These are phyloP conservation scores for Hypomecis punctinalis DNA, from an alignment of 2,888 invertebrate species.

Conservation along the genomic window DNA sequence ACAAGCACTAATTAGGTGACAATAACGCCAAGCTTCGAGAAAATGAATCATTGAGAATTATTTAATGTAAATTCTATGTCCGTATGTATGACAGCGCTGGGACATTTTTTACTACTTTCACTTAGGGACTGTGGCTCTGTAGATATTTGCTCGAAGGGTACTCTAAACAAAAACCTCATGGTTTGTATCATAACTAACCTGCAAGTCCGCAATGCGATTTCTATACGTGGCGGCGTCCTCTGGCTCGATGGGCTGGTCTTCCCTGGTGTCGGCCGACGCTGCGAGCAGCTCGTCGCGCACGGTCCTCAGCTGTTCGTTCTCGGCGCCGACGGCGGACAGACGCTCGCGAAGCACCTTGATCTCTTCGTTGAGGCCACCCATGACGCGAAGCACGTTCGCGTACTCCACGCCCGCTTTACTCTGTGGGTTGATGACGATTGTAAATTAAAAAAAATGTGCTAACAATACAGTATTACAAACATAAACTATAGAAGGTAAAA, in stretches of 20 bases:
- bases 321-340: conserved; percentile 54
- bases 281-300: conserved; percentile 76
- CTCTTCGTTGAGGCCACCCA: conserved; percentile 80
- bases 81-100: too few species aligned
- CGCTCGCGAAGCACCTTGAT: conserved; percentile 74
- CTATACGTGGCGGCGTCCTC: conserved; percentile 63
- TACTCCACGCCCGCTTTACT: conserved; percentile 74
- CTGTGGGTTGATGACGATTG: conserved; percentile 5
- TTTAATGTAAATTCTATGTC: too few species aligned
- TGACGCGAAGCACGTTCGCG: conserved; percentile 77
- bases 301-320: conserved; percentile 69
- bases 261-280: conserved; percentile 55
- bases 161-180: too few species aligned
- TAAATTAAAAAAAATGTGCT: background rate
- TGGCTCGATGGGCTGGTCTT: conserved; percentile 52
- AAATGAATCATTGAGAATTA: too few species aligned
- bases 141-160: too few species aligned
- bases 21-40: too few species aligned
- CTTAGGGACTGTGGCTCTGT: too few species aligned
- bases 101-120: too few species aligned
- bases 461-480: too few species aligned
- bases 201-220: conserved; percentile 68
- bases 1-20: too few species aligned
- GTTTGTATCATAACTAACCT: too few species aligned
- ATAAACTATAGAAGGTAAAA: too few species aligned